Base-by-base conservation (phyloP, 1,140 invertebrate species). In the Hypsibius dujardini region DNA sequence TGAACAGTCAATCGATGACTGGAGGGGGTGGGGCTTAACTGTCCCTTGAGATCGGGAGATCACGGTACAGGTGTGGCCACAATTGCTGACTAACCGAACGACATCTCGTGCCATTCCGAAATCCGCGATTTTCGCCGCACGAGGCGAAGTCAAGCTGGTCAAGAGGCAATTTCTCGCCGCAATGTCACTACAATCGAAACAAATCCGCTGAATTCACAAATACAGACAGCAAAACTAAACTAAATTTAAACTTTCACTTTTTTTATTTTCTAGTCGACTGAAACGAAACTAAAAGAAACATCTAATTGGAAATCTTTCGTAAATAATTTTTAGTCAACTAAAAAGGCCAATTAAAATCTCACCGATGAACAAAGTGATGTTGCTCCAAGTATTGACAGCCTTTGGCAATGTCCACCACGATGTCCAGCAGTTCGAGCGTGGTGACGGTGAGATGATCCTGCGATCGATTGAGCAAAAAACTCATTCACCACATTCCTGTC, bases 81-180 rank as follows among this genome's bases (percentile, higher is more conserved):
- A 7, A 56, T n/a, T 56, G 62, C 71, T 70, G 60, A 69, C 59
- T 74, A 77, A 84, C 84, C 85, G 80, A 77, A 88, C 88, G 72
- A 98, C 95, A 79, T 98, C 94, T 71, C 93, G 81, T 0, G 95
- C 92, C 89, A 98, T 94, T 40, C 95, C 95, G 81, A 98, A 98
- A 81, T 98, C 95, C 0, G 92, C 92, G 72, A 98, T 97, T 82
- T 98, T 98, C 0, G 95, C 92, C 14, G 93, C 86, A 1, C 92
- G 80, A 0, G 88, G 88, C 0, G 89, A 87, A 45, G 56, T 74
- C 73, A 1, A 86, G 42, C 87, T 88, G 1, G 92, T 96, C 1
- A 98, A 83, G 12, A 99, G 82, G 78, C 95, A 98, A 78, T 99
- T 99, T 71, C 95, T 82, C 0, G 95, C 94, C 0, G 95, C 95